Percentiles rank a stretch among this genome's conserved stretches.
phyloP scores from a whole-genome alignment of 2,113 vertebrate genomes.

The Oxyruncus cristatus region DNA sequence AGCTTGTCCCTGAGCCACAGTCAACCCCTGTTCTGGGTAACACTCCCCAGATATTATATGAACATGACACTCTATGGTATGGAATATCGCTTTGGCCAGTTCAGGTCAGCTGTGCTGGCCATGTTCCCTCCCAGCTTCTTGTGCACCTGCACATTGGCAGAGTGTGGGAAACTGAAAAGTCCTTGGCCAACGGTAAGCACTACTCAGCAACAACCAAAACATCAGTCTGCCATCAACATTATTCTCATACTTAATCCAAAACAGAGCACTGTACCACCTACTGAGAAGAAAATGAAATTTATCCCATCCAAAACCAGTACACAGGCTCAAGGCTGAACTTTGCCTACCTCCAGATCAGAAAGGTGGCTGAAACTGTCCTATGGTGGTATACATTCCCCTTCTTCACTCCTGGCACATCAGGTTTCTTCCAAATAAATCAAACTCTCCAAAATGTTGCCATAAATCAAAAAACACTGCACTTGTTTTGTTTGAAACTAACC shows the following conservation, averaged over 20 bases:
- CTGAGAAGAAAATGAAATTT: background rate
- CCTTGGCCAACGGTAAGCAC: background rate
- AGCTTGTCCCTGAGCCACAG: accelerated
- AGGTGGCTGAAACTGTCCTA: background rate
- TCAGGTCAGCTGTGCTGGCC: background rate
- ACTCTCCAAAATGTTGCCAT: background rate
- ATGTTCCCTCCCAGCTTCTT: background rate
- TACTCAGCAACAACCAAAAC: background rate
- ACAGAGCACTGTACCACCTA: background rate
- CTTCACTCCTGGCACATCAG: background rate
- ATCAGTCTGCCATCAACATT: background rate
- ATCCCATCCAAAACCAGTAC: background rate
- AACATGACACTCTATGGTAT: background rate
- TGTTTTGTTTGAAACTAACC: background rate
- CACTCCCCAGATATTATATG: background rate
- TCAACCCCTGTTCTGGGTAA: background rate
- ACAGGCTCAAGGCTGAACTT: background rate
- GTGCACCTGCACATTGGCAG: background rate
- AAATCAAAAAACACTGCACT: background rate
- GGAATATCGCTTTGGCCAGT: background rate
- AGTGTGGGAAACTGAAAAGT: background rate
- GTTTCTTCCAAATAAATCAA: background rate
- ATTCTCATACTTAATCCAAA: background rate
- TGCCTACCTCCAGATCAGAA: background rate
- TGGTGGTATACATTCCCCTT: background rate